These are phyloP conservation scores for Drosophila azteca DNA, from an alignment of 1,140 invertebrate genomes.

Conservation along the genomic window DNA sequence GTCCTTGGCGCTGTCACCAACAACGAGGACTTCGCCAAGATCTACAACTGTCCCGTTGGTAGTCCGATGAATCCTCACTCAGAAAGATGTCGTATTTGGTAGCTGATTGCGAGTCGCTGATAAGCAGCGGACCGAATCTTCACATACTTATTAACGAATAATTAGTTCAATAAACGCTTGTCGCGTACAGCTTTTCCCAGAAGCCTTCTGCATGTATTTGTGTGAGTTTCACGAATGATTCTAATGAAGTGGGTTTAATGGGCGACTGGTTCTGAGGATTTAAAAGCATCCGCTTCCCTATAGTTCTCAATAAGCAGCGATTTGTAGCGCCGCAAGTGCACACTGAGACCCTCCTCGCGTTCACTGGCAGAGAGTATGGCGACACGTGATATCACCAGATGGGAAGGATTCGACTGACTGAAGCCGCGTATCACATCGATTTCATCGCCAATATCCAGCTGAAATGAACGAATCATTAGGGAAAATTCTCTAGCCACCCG, in stretches of 20 bases:
- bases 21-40: conserved; percentile 86
- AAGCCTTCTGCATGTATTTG: background rate
- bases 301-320: conserved; percentile 87
- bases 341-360: conserved; percentile 81
- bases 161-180: too few relatives aligned
- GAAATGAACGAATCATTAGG: conserved; percentile 7
- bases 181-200: background rate
- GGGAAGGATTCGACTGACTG: conserved; percentile 86
- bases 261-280: conserved; percentile 60
- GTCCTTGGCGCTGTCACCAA: conserved; percentile 89
- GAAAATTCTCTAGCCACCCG: background rate
- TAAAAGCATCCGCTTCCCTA: conserved; percentile 73
- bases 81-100: conserved; percentile 83
- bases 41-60: conserved; percentile 86
- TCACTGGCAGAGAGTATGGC: conserved; percentile 84
- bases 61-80: conserved; percentile 86
- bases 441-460: conserved; percentile 86
- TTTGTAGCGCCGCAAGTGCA: conserved; percentile 86
- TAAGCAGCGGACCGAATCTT: conserved; percentile 13
- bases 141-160: too few relatives aligned
- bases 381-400: conserved; percentile 86
- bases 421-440: conserved; percentile 86
- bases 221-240: too few relatives aligned
- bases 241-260: conserved; percentile 33
- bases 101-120: conserved; percentile 14